These are phyloP conservation scores for Gallinago media DNA, from an alignment of 2,113 vertebrate species.

Conservation along the genomic window DNA sequence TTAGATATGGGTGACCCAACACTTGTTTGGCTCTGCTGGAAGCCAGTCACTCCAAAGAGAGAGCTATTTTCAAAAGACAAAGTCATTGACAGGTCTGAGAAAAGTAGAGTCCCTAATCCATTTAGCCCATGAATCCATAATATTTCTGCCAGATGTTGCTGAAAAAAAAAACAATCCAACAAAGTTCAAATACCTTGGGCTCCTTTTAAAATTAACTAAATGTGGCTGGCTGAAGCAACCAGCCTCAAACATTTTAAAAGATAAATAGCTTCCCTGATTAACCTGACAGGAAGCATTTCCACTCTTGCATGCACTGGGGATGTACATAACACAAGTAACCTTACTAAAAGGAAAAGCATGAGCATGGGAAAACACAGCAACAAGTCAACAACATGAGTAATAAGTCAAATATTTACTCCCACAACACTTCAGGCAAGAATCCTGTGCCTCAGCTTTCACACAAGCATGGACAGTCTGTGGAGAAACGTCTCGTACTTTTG, in stretches of 20 bases:
- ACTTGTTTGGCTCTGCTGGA: background rate
- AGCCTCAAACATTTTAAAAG: background rate
- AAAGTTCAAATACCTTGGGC: background rate
- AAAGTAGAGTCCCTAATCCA: background rate
- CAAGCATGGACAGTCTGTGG: constrained; percentile 24
- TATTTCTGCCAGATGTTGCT: background rate
- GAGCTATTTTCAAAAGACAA: background rate
- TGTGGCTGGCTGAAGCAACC: background rate
- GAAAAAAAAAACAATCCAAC: background rate
- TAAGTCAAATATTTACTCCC: constrained; percentile 48
- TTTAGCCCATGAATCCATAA: background rate
- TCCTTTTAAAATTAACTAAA: background rate
- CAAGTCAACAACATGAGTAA: constrained; percentile 62
- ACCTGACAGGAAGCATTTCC: constrained; percentile 28
- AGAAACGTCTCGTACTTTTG: background rate
- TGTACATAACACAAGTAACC: background rate
- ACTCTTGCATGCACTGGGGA: background rate
- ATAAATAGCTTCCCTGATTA: background rate
- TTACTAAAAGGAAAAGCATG: constrained; percentile 39
- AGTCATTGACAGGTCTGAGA: background rate
- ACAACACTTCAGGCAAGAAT: constrained; percentile 48
- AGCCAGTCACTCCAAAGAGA: background rate
- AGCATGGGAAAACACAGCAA: constrained; percentile 49
- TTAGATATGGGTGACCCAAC: background rate
- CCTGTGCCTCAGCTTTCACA: constrained; percentile 33